Percentiles rank a stretch among this genome's conserved stretches.
These are phyloP conservation scores for Anoplopoma fimbria DNA, from an alignment of 2,113 vertebrate species.

Conservation along the genomic window DNA sequence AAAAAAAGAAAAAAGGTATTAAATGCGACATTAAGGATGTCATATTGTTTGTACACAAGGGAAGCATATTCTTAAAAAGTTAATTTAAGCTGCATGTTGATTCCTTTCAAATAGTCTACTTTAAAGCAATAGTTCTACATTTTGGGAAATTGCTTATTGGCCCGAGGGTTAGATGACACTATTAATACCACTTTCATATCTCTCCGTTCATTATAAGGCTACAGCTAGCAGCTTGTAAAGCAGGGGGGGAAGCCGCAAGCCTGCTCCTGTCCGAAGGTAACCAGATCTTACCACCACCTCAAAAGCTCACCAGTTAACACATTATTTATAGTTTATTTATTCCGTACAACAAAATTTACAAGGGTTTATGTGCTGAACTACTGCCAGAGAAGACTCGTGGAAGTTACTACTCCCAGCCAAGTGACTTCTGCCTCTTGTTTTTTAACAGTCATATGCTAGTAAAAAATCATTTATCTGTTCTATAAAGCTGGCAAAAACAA, in stretches of 20 bases:
- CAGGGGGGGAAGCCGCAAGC: too few relatives aligned
- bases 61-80: neutral
- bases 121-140: neutral
- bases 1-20: neutral
- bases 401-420: too few relatives aligned
- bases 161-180: neutral
- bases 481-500: neutral
- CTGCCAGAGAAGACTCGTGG: neutral
- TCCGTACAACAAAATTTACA: neutral
- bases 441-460: neutral
- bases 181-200: neutral
- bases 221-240: neutral
- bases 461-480: neutral
- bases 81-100: neutral
- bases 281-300: neutral
- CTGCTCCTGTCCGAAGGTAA: neutral
- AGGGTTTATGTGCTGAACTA: neutral
- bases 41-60: neutral
- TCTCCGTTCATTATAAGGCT: too few relatives aligned
- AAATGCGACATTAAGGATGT: neutral
- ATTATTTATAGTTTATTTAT: neutral
- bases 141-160: neutral
- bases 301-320: neutral
- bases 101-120: neutral
- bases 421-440: neutral